These are phyloP conservation scores for Meliscaeva auricollis DNA, from an alignment of 2,888 invertebrate species.

Conservation along the genomic window DNA sequence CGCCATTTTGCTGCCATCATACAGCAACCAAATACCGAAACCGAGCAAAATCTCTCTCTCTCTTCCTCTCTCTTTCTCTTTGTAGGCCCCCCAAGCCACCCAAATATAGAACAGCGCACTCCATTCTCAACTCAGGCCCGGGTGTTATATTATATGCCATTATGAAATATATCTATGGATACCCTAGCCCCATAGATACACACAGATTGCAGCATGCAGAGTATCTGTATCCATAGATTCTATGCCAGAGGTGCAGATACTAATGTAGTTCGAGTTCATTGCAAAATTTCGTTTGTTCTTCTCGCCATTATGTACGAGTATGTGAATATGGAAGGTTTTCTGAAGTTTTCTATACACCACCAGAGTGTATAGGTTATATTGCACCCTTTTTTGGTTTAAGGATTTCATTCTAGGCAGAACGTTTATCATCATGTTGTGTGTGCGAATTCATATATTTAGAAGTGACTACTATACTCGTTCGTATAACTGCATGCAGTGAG, in stretches of 20 bases:
- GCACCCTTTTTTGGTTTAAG: conserved; percentile 34
- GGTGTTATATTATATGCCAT: conserved; percentile 72
- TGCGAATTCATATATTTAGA: conserved; percentile 14
- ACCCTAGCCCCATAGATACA: conserved; percentile 49
- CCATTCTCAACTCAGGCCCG: conserved; percentile 34
- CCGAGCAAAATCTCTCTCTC: conserved; percentile 11
- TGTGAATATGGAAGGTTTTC: conserved; percentile 28
- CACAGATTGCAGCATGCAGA: conserved; percentile 63
- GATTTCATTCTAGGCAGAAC: conserved; percentile 51
- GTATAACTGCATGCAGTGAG: conserved; percentile 18
- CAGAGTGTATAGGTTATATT: conserved; percentile 1
- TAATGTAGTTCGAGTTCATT: conserved; percentile 74
- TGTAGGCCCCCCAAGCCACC: not conserved
- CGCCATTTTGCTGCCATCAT: conserved; percentile 75
- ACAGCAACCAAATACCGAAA: not conserved
- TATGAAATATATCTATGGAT: conserved; percentile 70
- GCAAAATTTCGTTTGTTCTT: conserved; percentile 70
- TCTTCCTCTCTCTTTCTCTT: conserved; percentile 4
- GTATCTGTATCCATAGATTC: conserved; percentile 25
- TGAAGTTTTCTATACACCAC: not conserved
- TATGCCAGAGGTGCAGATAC: conserved; percentile 54
- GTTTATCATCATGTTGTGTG: conserved; percentile 48
- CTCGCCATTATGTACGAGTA: not conserved
- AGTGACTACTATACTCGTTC: no score
- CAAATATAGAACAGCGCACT: conserved; percentile 32